These are phyloP conservation scores for Natrix natrix DNA, from an alignment of 2,797 vertebrate species.

Conservation along the genomic window DNA sequence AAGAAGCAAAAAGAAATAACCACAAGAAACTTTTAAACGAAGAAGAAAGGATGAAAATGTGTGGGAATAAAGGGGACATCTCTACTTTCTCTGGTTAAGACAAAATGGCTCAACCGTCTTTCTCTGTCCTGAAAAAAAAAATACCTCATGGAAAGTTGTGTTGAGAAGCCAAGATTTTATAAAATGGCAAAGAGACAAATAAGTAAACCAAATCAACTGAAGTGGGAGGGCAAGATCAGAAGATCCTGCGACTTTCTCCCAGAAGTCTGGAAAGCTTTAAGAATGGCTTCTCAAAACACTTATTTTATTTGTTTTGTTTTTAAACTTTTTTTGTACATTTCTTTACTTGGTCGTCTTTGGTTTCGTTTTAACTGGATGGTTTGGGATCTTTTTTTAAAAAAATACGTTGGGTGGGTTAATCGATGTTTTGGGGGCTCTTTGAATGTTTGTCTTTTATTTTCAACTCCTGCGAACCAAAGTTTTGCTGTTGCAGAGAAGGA, in stretches of 20 bases:
- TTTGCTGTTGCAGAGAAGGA: constrained; percentile 65
- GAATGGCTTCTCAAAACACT: constrained; percentile 32
- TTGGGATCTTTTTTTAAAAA: constrained; percentile 1
- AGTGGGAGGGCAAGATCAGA: constrained; percentile 59
- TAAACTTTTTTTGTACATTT: constrained; percentile 1
- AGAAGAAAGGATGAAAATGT: constrained; percentile 59
- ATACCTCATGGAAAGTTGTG: constrained; percentile 71
- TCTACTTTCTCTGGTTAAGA: constrained; percentile 45
- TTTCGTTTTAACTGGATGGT: constrained; percentile 46
- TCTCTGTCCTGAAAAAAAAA: constrained; percentile 69
- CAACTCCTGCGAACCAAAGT: constrained; percentile 71
- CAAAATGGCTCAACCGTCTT: constrained; percentile 52
- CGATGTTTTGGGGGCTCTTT: constrained; percentile 13
- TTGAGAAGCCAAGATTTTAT: constrained; percentile 60
- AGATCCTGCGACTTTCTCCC: constrained; percentile 56
- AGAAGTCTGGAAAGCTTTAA: constrained; percentile 58
- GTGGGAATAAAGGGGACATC: constrained; percentile 42
- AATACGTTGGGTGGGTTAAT: not conserved
- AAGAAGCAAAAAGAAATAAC: constrained; percentile 45
- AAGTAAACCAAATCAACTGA: constrained; percentile 63
- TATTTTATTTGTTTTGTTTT: not conserved
- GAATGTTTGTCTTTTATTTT: constrained; percentile 46
- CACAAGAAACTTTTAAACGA: constrained; percentile 50
- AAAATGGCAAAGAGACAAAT: constrained; percentile 45
- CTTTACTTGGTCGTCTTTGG: not conserved